Conservation (phyloP, 2,113 vertebrate genomes). For the Leucosticte australis region DNA sequence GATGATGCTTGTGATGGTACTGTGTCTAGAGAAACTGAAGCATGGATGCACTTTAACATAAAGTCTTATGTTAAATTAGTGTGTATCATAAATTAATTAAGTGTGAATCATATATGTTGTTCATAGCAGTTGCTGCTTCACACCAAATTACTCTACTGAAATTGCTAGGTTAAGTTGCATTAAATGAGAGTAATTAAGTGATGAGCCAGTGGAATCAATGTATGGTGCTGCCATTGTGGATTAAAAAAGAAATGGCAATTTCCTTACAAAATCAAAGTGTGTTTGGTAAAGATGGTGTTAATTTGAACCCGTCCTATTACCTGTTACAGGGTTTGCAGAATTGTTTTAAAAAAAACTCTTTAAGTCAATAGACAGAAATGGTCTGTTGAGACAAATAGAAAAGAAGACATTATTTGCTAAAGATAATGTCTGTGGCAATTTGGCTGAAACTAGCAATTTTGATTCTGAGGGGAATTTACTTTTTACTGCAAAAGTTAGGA, state of each 20-base stretch:
- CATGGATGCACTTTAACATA: not conserved
- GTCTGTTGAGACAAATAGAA: not conserved
- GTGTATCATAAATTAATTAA: not conserved
- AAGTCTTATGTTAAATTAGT: not conserved
- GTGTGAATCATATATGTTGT: not conserved
- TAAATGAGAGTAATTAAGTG: not conserved
- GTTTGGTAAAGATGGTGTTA: not conserved
- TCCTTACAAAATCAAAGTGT: not conserved
- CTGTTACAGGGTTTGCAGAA: not conserved
- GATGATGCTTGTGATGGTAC: not conserved
- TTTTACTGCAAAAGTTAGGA: constrained; percentile 28
- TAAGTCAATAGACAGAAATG: not conserved
- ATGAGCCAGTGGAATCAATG: not conserved
- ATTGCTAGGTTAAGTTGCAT: not conserved
- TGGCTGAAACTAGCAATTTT: not conserved
- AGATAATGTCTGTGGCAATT: not conserved
- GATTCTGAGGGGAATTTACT: constrained; percentile 7
- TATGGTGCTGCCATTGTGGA: not conserved
- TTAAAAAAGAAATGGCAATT: not conserved
- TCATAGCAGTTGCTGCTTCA: not conserved
- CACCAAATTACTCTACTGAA: not conserved
- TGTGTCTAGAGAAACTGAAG: not conserved
- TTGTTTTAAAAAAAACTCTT: not conserved
- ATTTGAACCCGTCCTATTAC: not conserved
- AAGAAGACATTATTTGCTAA: not conserved